Conservation (phyloP, 2,797 vertebrate species). For the Emys orbicularis region DNA sequence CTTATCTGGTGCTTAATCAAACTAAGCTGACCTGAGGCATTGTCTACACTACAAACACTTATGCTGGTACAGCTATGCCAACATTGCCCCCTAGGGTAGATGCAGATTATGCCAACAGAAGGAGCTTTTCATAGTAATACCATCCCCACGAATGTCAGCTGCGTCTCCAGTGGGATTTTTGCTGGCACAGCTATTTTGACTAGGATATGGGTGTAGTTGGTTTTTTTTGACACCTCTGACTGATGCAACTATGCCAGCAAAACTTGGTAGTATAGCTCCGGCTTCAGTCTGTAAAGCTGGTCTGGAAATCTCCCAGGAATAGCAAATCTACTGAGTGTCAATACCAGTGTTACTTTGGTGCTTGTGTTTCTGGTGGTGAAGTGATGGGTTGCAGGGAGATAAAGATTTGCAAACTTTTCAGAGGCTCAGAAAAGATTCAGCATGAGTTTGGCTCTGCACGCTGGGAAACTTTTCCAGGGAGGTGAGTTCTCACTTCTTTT, state of each 20-base stretch:
- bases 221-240: background rate
- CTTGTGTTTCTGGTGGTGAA: background rate
- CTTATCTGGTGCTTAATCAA: background rate
- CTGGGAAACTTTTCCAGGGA: background rate
- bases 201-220: background rate
- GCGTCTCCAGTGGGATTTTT: background rate
- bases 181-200: background rate
- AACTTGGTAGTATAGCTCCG: background rate
- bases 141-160: background rate
- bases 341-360: background rate
- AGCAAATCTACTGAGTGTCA: background rate
- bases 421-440: background rate
- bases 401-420: background rate
- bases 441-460: accelerated
- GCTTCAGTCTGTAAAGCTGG: background rate
- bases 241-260: background rate
- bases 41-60: background rate
- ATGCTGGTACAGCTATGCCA: background rate
- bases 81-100: background rate
- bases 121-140: background rate
- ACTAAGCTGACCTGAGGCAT: background rate
- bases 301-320: background rate
- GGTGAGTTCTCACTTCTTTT: background rate
- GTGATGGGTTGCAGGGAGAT: background rate
- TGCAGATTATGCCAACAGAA: background rate